Evolutionary conservation across 2,797 vertebrate species (phyloP), one percentile per base, ranked within the genome.

Genomic region (Leucoraja ocellata): DNA sequence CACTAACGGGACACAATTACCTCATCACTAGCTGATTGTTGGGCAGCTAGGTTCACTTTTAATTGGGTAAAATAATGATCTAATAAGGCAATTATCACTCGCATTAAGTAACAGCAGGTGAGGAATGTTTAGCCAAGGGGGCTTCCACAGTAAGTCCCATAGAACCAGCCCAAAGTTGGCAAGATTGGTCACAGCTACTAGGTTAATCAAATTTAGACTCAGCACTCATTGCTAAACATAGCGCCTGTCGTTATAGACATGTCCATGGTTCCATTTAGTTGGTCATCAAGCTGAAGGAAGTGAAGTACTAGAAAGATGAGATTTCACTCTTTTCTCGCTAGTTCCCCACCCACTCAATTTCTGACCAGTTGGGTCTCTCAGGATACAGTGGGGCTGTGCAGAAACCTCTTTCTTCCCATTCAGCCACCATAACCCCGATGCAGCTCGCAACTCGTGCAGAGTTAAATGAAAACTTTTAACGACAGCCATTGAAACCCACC

Each of bases 21-120:
- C 58, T 86, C 83, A 68, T 88, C n/a, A 9, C 84, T 88, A 88
- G 84, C 84, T 86, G 61, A 84, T 61, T 88, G 63, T 36, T 88
- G 84, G 63, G 14, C 63, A 88, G 84, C 84, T 88, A 88, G 84
- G 63, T 32, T 88, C n/a, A 68, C 36, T 68, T 63, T 88, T 68
- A 88, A 88, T 65, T 88, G 84, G 84, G n/a, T 88, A 32, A 88
- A 88, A 36, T 78, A 32, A 78, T 78, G n/a, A 78, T 78, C n/a
- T 78, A 36, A 78, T 88, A 88, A 88, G 84, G 84, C 84, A 88
- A 88, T 88, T 88, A 65, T 68, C 84, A 73, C 65, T 68, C 58
- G 13, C 61, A 88, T 61, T 88, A 84, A 28, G 25, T 84, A 88
- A 88, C 58, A 65, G 84, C 84, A 88, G 16, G 61, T 28, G 58